Base-by-base conservation (phyloP, 2,888 invertebrate genomes). In the Monopis laevigella region DNA sequence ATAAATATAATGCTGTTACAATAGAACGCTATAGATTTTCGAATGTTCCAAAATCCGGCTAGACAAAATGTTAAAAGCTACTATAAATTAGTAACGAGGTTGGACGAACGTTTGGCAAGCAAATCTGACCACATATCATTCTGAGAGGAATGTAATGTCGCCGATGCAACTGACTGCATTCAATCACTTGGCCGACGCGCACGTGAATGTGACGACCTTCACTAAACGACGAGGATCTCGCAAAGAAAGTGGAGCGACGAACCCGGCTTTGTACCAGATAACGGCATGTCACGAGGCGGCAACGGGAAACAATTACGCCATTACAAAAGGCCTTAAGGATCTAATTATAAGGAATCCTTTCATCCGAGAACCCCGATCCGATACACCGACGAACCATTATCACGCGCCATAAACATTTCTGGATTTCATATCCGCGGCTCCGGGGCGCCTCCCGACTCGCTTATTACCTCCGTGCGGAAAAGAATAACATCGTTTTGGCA, bases 401-500 rank as follows among this genome's bases (percentile, higher is more conserved):
- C 69, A 64, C 59, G 62, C 56, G 58, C 65, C 64, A 66, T 75
- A 78, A 77, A 80, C 75, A 74, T 73, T 77, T 74, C 65, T 69
- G 71, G 66, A 70, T 78, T 77, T 74, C 71, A 77, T 78, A 78
- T 77, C 72, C 71, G 65, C 65, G 71, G 70, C 70, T 68, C 66
- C 61, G 62, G 62, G 69, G 62, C 57, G 39, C 27, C 16, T 16
- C 24, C 62, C 65, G 63, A 66, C 58, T 57, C 65, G 61, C 70
- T 75, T 78, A 77, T 78, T 78, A 73, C 72, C 73, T 69, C 65
- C 62, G 62, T 67, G 67, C 64, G 71, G 74, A 73, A 75, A 78
- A 77, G 74, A 75, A 77, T 77, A 77, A 77, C 78, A 74, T 70
- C 68, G 65, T 71, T 78, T 73, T 65, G 74, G 71, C 69, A 75